These are phyloP conservation scores for Trichonephila clavata DNA, from an alignment of 1,140 invertebrate genomes.

Conservation along the genomic window DNA sequence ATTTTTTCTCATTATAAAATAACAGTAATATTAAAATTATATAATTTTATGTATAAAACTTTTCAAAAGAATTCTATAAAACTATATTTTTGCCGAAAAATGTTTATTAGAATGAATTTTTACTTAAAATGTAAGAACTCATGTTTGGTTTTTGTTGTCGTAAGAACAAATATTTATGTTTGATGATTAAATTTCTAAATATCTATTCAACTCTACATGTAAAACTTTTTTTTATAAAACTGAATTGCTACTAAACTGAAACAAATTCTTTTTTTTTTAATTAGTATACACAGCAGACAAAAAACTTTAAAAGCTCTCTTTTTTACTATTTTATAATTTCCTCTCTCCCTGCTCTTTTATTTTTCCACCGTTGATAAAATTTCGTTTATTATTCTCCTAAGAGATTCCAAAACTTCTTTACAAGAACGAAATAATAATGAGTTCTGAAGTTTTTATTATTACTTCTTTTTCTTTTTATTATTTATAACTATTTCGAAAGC, in stretches of 20 bases:
- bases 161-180: too few species aligned
- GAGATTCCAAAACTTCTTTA: neutral
- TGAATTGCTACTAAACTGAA: neutral
- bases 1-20: too few species aligned
- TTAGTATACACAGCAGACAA: neutral
- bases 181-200: too few species aligned
- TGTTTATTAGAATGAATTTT: too few species aligned
- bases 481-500: neutral
- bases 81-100: too few species aligned
- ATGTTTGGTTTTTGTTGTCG: too few species aligned
- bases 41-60: too few species aligned
- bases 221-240: too few species aligned
- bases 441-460: neutral
- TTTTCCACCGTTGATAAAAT: neutral
- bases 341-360: neutral
- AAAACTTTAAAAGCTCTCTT: neutral
- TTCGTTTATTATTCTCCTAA: neutral
- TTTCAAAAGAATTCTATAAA: too few species aligned
- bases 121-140: too few species aligned
- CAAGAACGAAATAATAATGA: constrained; percentile 26
- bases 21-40: too few species aligned
- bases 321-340: neutral
- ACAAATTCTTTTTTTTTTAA: neutral
- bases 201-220: too few species aligned
- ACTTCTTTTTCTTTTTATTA: neutral